Conservation (phyloP, 1,140 invertebrate genomes). For the Drosophila funebris region DNA sequence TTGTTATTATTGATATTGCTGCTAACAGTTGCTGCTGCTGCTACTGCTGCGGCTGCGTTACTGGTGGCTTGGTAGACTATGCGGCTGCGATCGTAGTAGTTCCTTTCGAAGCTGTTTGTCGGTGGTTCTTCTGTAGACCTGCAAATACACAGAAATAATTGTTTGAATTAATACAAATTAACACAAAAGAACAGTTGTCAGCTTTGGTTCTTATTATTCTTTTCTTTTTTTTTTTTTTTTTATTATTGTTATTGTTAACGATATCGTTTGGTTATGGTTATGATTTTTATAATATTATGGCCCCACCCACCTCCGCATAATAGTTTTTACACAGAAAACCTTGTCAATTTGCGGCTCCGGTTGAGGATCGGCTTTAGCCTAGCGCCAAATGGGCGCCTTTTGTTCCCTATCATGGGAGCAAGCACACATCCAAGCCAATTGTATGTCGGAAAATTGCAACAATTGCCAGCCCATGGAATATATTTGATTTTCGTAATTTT, state of each 20-base stretch:
- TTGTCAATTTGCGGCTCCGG: constrained; percentile 41
- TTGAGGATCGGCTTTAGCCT: constrained; percentile 25
- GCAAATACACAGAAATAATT: constrained; percentile 40
- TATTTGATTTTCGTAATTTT: not conserved
- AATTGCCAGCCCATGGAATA: not conserved
- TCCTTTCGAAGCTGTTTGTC: constrained; percentile 81
- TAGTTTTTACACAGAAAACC: constrained; percentile 66
- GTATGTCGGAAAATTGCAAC: too few species aligned
- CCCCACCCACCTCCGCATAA: constrained; percentile 66
- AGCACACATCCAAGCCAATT: not conserved
- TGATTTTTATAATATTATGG: too few species aligned
- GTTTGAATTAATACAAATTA: not conserved
- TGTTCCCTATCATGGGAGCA: constrained; percentile 29
- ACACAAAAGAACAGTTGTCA: constrained; percentile 13
- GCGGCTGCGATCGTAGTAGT: constrained; percentile 84
- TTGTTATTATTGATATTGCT: constrained; percentile 32
- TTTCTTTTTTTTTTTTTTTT: too few species aligned
- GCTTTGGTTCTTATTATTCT: too few species aligned
- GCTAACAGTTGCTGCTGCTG: constrained; percentile 35
- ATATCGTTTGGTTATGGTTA: not conserved
- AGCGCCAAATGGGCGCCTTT: constrained; percentile 37
- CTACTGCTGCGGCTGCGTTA: constrained; percentile 26
- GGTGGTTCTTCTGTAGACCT: constrained; percentile 85
- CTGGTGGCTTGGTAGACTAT: constrained; percentile 65
- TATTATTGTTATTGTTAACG: not conserved